Evolutionary conservation across 2,888 invertebrate genomes (phyloP).

Genomic region (Fabriciana adippe): DNA sequence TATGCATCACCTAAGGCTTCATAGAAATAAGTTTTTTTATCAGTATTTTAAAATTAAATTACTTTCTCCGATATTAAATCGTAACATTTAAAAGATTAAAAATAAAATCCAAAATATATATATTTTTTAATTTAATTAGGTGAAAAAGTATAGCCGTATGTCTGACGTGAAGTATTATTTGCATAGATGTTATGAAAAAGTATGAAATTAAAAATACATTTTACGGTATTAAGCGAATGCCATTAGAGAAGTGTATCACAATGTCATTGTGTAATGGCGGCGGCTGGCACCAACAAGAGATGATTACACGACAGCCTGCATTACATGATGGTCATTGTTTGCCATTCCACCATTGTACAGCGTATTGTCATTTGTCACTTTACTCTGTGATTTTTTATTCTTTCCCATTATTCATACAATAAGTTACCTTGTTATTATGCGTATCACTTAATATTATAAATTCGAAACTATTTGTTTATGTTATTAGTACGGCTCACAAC

Average conservation of each 20-base stretch:
- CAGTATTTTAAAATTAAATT: no score
- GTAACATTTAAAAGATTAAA: no score
- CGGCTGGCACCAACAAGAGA: slow-evolving; percentile 27
- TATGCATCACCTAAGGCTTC: slow-evolving; percentile 11
- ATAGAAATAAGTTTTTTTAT: not conserved
- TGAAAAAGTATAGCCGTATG: no score
- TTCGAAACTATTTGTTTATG: not conserved
- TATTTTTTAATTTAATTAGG: no score
- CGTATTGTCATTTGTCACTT: slow-evolving; percentile 18
- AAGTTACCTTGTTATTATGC: not conserved
- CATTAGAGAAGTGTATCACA: slow-evolving; percentile 20
- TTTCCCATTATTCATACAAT: not conserved
- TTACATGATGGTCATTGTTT: slow-evolving; percentile 34
- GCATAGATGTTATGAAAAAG: no score
- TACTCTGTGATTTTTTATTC: not conserved
- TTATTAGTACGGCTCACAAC: no score
- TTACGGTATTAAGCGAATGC: slow-evolving; percentile 20
- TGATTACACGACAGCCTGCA: slow-evolving; percentile 31
- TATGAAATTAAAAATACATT: not conserved
- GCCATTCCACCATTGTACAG: slow-evolving; percentile 19
- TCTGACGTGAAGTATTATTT: no score
- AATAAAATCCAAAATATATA: no score
- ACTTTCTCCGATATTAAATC: no score
- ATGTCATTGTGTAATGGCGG: slow-evolving; percentile 25
- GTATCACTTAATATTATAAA: not conserved